Conservation (phyloP, 2,888 invertebrate genomes). For the Tetrapedia diversipes region DNA sequence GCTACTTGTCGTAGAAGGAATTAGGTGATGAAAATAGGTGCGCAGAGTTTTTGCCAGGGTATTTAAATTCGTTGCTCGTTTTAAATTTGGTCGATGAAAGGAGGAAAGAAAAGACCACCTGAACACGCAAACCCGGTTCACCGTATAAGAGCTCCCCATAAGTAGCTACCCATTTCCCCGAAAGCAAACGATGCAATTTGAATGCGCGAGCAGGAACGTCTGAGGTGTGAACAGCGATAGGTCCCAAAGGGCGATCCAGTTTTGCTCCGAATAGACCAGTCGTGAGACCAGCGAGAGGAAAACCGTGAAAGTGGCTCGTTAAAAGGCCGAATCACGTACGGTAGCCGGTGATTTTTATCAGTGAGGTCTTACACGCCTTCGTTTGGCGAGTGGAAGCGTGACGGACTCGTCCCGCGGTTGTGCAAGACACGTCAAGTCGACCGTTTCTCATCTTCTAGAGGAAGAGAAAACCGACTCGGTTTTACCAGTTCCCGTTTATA, state of each 20-base stretch:
- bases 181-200: background rate
- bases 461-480: constrained; percentile 33
- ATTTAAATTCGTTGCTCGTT: no score
- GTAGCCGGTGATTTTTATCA: constrained; percentile 48
- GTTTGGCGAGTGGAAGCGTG: constrained; percentile 7
- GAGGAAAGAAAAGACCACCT: no score
- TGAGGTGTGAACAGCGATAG: constrained; percentile 1
- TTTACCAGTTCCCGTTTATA: constrained; percentile 46
- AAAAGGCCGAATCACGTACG: constrained; percentile 47
- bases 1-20: no score
- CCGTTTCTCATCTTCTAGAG: constrained; percentile 43
- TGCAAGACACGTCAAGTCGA: background rate
- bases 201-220: constrained; percentile 7
- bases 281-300: constrained; percentile 13
- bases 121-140: no score
- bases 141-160: no score
- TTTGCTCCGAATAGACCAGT: constrained; percentile 2
- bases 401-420: constrained; percentile 2
- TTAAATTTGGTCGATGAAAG: no score
- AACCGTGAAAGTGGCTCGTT: constrained; percentile 51
- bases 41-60: no score
- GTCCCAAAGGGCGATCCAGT: constrained; percentile 24
- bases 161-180: no score
- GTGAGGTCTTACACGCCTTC: constrained; percentile 17
- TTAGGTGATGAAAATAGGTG: no score